Base-by-base conservation (phyloP, 2,113 vertebrate genomes). In the Shinisaurus crocodilurus region DNA sequence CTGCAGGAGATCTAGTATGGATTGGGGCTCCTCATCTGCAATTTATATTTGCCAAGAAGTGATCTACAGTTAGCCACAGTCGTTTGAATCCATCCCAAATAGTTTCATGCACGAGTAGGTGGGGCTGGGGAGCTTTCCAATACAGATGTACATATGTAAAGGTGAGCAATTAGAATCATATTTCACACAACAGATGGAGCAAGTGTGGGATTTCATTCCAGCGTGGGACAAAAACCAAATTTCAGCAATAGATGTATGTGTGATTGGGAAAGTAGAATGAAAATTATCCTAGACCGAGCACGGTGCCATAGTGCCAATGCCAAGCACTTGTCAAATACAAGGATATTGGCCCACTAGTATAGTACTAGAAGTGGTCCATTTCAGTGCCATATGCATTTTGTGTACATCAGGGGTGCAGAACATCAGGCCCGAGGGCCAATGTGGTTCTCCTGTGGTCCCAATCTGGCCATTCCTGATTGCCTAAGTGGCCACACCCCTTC, bases 181-280 rank as follows among this genome's bases (percentile, higher is more conserved):
- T 67, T 70, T 85, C 27, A 40, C 60, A 90, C 82, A 90, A 85
- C 82, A 85, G 82, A 90, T 79, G 82, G 89, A 79, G 74, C 40
- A 83, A 83, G 29, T n/a, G 88, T 75, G 29, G 88, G 69, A 83
- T 83, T 82, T 37, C 32, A 60, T 75, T 70, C 43, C 72, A 65
- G 72, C 18, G 89, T 85, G 69, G 88, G 82, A 89, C 76, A 54
- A 63, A 76, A 89, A 84, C 70, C 82, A 48, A 76, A 48, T n/a
- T 57, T 48, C 70, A 77, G 29, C 5, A 10, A 65, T 32, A 50
- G 60, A 67, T 85, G 88, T 43, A 76, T 85, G 74, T 50, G 70
- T 5, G 5, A 45, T 65, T 37, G 37, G 20, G 40, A 84, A 85
- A 32, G 43, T 76, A 29, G 13, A 65, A 89, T 63, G 80, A 65